Conservation (phyloP, 2,113 vertebrate genomes). For the Atrichornis clamosus region DNA sequence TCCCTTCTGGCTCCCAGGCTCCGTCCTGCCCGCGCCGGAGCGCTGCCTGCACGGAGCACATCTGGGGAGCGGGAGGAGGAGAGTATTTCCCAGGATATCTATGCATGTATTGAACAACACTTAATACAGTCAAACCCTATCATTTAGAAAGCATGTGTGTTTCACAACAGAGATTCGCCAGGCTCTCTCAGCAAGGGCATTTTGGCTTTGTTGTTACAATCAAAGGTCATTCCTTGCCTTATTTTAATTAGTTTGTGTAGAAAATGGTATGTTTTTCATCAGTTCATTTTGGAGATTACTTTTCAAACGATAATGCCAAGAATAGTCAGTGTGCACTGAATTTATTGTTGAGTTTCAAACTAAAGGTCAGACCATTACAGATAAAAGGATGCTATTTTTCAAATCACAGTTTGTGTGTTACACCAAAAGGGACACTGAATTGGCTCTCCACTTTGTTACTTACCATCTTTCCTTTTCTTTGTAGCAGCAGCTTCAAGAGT, state of each 20-base stretch:
- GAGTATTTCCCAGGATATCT: background rate
- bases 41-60: background rate
- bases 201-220: constrained; percentile 77
- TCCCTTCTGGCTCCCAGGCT: background rate
- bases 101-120: background rate
- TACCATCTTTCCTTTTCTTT: constrained; percentile 75
- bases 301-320: constrained; percentile 83
- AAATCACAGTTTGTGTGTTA: constrained; percentile 72
- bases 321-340: constrained; percentile 75
- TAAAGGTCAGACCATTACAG: constrained; percentile 81
- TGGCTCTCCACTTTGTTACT: constrained; percentile 64
- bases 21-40: background rate
- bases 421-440: constrained; percentile 63
- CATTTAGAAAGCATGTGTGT: constrained; percentile 50
- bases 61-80: background rate
- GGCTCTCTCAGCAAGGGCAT: constrained; percentile 74
- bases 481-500: constrained; percentile 99
- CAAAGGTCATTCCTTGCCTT: constrained; percentile 81
- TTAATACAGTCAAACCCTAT: constrained; percentile 45
- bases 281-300: constrained; percentile 85
- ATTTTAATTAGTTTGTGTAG: constrained; percentile 85
- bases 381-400: constrained; percentile 84
- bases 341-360: constrained; percentile 81
- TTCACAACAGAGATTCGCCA: constrained; percentile 63
- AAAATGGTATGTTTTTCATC: constrained; percentile 85